Conservation (phyloP, 2,888 invertebrate species). For the Hirtodrosophila histrioides region DNA sequence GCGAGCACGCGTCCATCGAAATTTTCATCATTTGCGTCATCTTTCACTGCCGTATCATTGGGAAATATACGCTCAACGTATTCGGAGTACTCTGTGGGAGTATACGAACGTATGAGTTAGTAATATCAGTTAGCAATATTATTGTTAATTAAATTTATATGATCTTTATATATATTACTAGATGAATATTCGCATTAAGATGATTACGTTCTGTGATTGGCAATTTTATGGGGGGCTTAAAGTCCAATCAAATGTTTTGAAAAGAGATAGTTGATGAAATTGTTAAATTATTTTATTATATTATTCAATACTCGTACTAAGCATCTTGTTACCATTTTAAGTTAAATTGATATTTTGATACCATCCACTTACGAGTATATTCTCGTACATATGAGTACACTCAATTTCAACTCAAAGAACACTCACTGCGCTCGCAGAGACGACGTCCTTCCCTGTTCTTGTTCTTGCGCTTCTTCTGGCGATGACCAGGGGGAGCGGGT, state of each 20-base stretch:
- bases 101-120: too few species aligned
- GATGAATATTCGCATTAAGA: too few species aligned
- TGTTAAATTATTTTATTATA: too few species aligned
- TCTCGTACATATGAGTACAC: neutral
- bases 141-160: too few species aligned
- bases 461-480: slow-evolving; percentile 26
- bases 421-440: slow-evolving; percentile 76
- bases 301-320: too few species aligned
- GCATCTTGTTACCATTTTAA: too few species aligned
- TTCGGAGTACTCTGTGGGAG: slow-evolving; percentile 78
- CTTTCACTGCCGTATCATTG: slow-evolving; percentile 67
- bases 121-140: too few species aligned
- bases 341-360: neutral
- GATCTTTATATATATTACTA: too few species aligned
- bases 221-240: too few species aligned
- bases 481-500: slow-evolving; percentile 46
- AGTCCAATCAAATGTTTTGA: too few species aligned
- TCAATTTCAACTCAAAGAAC: neutral
- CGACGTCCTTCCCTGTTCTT: slow-evolving; percentile 35
- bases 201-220: too few species aligned
- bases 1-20: slow-evolving; percentile 81
- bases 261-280: too few species aligned
- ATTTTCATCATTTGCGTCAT: slow-evolving; percentile 73
- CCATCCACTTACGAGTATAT: neutral
- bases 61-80: slow-evolving; percentile 79